These are phyloP conservation scores for Pammene fasciana DNA, from an alignment of 2,888 invertebrate genomes.

Conservation along the genomic window DNA sequence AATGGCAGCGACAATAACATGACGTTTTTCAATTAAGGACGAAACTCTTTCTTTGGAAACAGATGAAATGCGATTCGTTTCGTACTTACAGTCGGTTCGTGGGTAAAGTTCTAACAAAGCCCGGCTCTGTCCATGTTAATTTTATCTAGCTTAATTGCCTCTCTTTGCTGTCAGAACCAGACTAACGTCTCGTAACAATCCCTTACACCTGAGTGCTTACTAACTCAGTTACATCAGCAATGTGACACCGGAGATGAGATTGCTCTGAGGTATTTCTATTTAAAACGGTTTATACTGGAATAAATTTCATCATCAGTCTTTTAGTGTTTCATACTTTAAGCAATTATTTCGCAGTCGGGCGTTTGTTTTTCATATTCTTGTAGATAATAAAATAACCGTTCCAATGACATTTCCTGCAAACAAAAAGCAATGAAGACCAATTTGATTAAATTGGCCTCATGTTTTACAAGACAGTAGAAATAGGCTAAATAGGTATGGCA, in stretches of 20 bases:
- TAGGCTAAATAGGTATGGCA: no score
- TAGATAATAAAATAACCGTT: background rate
- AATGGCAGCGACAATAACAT: background rate
- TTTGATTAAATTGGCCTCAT: no score
- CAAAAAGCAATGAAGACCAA: no score
- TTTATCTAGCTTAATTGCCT: conserved; percentile 21
- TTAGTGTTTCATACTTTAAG: background rate
- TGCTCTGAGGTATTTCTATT: background rate
- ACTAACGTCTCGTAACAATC: background rate
- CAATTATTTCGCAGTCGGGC: no score
- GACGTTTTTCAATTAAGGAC: background rate
- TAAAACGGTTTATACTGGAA: background rate
- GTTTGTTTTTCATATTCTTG: no score
- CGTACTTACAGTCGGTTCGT: background rate
- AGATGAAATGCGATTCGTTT: conserved; percentile 1
- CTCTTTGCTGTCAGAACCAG: conserved; percentile 10
- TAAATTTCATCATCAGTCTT: background rate
- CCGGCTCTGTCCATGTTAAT: conserved; percentile 11
- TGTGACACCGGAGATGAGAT: conserved; percentile 1
- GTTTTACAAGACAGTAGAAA: no score
- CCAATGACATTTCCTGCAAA: background rate
- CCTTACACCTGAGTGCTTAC: conserved; percentile 4
- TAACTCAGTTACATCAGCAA: conserved; percentile 9
- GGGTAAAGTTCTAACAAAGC: conserved; percentile 9
- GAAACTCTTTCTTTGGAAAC: background rate